Percentiles rank a stretch among this genome's conserved stretches.
These are phyloP conservation scores for Altica lythri DNA, from an alignment of 2,888 invertebrate genomes.

Conservation along the genomic window DNA sequence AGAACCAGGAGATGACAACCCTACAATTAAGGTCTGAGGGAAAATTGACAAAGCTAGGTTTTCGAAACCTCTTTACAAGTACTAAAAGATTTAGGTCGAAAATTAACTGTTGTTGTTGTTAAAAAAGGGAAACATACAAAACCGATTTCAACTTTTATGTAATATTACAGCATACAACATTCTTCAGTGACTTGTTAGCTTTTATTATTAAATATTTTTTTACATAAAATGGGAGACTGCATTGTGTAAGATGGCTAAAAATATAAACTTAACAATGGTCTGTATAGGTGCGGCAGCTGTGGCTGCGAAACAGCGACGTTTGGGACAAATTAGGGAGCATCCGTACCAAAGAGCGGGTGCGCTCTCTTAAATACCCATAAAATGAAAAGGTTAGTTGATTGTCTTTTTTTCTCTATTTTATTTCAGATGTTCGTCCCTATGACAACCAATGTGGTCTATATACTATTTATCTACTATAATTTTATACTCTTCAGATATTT, in stretches of 20 bases:
- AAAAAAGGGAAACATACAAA: too few species aligned
- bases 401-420: constrained; percentile 42
- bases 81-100: too few species aligned
- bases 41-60: too few species aligned
- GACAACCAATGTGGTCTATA: constrained; percentile 43
- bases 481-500: constrained; percentile 31
- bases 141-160: constrained; percentile 6
- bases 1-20: too few species aligned
- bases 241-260: constrained; percentile 31
- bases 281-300: constrained; percentile 75
- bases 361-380: constrained; percentile 63
- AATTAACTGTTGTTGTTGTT: too few species aligned
- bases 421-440: constrained; percentile 41
- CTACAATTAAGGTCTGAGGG: too few species aligned
- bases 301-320: constrained; percentile 79
- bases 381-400: constrained; percentile 54
- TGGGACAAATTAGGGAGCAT: constrained; percentile 92
- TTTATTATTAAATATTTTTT: constrained; percentile 31
- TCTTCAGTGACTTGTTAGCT: constrained; percentile 24
- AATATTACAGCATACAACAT: neutral
- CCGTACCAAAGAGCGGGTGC: constrained; percentile 96
- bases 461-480: constrained; percentile 38
- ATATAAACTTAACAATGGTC: constrained; percentile 36
- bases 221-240: constrained; percentile 42
- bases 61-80: too few species aligned